Evolutionary conservation across 2,888 invertebrate genomes (phyloP).

Genomic region (Fragum fragum): DNA sequence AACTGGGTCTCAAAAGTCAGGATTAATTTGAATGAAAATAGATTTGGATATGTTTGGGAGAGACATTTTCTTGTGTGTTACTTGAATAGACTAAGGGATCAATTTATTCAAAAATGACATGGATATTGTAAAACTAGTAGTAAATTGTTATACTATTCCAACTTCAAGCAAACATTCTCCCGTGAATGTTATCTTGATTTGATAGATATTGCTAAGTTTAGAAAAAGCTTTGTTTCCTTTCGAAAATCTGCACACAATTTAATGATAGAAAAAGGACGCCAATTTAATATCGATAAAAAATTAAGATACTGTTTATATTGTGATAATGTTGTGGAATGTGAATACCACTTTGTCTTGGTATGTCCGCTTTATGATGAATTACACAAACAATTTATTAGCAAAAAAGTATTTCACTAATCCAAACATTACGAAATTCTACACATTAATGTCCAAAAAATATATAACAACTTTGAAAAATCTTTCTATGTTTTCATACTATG

Average conservation of each 20-base stretch:
- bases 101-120: slow-evolving; percentile 22
- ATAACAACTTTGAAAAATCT: background rate
- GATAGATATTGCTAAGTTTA: slow-evolving; percentile 7
- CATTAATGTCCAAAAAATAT: background rate
- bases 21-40: slow-evolving; percentile 11
- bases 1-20: slow-evolving; percentile 29
- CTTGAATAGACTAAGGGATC: slow-evolving; percentile 10
- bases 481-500: slow-evolving; percentile 19
- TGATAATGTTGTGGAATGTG: slow-evolving; percentile 9
- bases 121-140: slow-evolving; percentile 3
- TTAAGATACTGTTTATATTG: slow-evolving; percentile 15
- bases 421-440: background rate
- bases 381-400: background rate
- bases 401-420: background rate
- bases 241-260: slow-evolving; percentile 3
- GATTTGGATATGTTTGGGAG: slow-evolving; percentile 38
- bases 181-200: slow-evolving; percentile 1
- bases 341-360: slow-evolving; percentile 13
- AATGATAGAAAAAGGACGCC: slow-evolving; percentile 20
- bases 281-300: background rate
- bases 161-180: background rate
- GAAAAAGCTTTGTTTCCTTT: background rate
- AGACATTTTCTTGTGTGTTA: slow-evolving; percentile 17
- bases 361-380: slow-evolving; percentile 28
- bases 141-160: slow-evolving; percentile 8